A percentile compares a stretch with the other conserved stretches of the same genome.
Conservation (phyloP, 92 coral and sea anemone species). For the Porites evermanni region DNA sequence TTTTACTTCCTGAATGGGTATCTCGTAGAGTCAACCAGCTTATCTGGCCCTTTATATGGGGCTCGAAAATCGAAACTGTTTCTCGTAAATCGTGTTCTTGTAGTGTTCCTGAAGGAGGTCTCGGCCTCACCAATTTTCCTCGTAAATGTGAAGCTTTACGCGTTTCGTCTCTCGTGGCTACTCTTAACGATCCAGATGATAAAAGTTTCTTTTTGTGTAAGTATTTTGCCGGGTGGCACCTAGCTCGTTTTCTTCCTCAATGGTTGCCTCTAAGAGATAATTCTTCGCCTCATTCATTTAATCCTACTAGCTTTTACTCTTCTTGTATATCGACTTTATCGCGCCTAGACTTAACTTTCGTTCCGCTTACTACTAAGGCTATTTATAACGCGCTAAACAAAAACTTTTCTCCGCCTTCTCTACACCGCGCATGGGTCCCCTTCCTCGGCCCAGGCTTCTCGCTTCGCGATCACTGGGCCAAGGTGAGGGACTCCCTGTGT, state of each 20-base stretch:
- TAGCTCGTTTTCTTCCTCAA: too few species aligned
- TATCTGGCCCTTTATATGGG: constrained; percentile 44
- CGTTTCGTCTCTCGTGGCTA: too few species aligned
- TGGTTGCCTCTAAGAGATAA: too few species aligned
- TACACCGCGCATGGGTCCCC: too few species aligned
- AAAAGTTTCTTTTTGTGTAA: too few species aligned
- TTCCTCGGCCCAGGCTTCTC: too few species aligned
- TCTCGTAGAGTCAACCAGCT: background rate
- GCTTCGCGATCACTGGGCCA: background rate
- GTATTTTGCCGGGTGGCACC: too few species aligned
- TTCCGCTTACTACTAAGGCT: background rate
- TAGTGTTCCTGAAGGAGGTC: too few species aligned
- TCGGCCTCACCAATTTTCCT: too few species aligned
- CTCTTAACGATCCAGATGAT: background rate
- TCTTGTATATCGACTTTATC: background rate
- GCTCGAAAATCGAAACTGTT: constrained; percentile 5
- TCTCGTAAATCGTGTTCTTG: background rate
- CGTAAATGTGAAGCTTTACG: too few species aligned
- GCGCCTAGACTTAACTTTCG: too few species aligned
- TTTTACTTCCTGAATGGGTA: constrained; percentile 11
- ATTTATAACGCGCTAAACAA: background rate
- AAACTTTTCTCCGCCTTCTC: too few species aligned
- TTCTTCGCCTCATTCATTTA: background rate
- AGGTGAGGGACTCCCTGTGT: background rate
- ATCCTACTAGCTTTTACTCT: background rate